Conservation (phyloP, 2,888 invertebrate genomes). For the Syrista parreyssii region DNA sequence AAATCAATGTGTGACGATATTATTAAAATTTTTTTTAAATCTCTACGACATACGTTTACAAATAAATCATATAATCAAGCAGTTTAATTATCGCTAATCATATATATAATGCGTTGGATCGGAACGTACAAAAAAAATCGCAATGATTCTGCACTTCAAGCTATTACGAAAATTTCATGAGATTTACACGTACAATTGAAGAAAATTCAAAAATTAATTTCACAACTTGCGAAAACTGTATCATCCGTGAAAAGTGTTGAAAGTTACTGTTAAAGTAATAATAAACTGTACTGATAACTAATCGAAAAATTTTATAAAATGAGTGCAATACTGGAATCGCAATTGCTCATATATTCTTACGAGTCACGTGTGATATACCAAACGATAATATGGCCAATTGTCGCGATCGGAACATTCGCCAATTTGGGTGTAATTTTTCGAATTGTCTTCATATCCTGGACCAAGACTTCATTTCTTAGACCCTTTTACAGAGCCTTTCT, state of each 20-base stretch:
- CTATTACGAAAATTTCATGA: background rate
- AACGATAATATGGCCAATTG: constrained; percentile 41
- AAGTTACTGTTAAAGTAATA: too few species aligned
- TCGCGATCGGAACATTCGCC: constrained; percentile 38
- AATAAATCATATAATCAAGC: background rate
- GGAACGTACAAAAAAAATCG: background rate
- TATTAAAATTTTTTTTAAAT: background rate
- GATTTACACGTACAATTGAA: background rate
- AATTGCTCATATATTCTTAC: constrained; percentile 21
- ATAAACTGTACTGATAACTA: background rate
- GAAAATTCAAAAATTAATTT: background rate
- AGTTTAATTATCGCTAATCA: background rate
- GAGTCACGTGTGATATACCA: constrained; percentile 35
- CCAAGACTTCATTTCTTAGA: constrained; percentile 31
- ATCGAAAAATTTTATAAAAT: background rate
- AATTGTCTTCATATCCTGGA: constrained; percentile 27
- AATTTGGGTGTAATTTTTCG: constrained; percentile 40
- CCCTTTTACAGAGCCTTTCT: constrained; percentile 42
- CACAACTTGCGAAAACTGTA: background rate
- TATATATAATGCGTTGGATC: background rate
- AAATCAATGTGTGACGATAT: background rate
- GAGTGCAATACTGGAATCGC: constrained; percentile 5
- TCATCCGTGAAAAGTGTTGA: background rate
- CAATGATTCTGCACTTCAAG: background rate
- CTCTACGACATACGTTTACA: background rate